Evolutionary conservation across 2,113 vertebrate genomes (phyloP).

Genomic region (Aspidoscelis tigris): DNA sequence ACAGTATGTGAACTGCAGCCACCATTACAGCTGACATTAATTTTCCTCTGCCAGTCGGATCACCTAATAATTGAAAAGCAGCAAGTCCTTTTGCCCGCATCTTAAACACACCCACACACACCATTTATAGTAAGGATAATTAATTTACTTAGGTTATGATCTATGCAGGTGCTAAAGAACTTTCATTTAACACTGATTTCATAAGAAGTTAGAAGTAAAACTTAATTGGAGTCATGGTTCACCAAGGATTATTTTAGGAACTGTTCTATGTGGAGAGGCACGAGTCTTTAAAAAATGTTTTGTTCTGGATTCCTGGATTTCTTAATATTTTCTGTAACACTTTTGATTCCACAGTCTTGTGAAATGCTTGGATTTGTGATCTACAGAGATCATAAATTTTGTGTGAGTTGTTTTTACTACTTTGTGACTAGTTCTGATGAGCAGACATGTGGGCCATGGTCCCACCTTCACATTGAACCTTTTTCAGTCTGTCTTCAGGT

Average conservation of each 20-base stretch:
- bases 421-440: too few species aligned
- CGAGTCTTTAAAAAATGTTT: too few species aligned
- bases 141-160: slow-evolving; percentile 9
- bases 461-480: too few species aligned
- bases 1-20: slow-evolving; percentile 38
- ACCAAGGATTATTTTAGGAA: neutral
- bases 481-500: too few species aligned
- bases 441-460: too few species aligned
- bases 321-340: too few species aligned
- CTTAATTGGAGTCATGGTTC: slow-evolving; percentile 35
- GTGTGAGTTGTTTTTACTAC: too few species aligned
- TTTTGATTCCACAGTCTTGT: too few species aligned
- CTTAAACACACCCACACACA: neutral
- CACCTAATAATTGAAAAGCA: slow-evolving; percentile 25
- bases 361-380: too few species aligned
- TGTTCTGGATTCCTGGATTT: too few species aligned
- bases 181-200: slow-evolving; percentile 19
- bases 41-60: slow-evolving; percentile 31
- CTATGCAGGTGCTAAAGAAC: slow-evolving; percentile 26
- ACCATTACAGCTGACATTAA: slow-evolving; percentile 28
- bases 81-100: slow-evolving; percentile 29
- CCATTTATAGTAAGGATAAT: slow-evolving; percentile 21
- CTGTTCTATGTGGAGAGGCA: neutral
- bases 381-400: too few species aligned
- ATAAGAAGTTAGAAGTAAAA: neutral